These are phyloP conservation scores for Lethrus apterus DNA, from an alignment of 1,140 invertebrate genomes.

Conservation along the genomic window DNA sequence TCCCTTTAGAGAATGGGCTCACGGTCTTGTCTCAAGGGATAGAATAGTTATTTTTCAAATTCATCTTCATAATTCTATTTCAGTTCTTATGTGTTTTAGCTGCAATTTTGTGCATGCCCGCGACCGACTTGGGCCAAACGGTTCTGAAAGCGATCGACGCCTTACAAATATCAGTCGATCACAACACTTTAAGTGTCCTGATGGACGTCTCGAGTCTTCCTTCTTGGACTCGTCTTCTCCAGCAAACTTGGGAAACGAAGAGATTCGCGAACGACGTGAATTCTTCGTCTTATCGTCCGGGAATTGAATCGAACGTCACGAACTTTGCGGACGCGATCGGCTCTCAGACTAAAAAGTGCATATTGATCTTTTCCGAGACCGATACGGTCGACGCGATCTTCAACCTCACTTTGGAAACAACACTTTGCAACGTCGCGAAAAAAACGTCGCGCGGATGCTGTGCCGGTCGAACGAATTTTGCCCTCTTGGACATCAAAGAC, in stretches of 20 bases:
- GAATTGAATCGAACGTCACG: too few species aligned
- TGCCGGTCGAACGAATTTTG: conserved; percentile 14
- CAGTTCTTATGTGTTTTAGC: conserved; percentile 29
- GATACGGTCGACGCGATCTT: neutral
- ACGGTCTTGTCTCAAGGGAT: too few species aligned
- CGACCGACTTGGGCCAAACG: conserved; percentile 29
- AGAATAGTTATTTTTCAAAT: too few species aligned
- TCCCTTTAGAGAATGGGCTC: too few species aligned
- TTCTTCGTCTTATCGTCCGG: neutral
- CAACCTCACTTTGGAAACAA: neutral
- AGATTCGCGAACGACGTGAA: neutral
- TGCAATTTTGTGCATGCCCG: conserved; percentile 32
- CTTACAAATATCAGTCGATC: conserved; percentile 26
- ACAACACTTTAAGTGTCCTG: conserved; percentile 33
- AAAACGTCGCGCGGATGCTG: neutral
- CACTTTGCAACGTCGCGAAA: neutral
- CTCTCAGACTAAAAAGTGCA: conserved; percentile 9
- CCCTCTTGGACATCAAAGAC: conserved; percentile 23
- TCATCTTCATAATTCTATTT: too few species aligned
- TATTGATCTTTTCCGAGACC: conserved; percentile 9
- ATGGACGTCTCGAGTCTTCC: conserved; percentile 35
- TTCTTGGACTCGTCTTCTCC: conserved; percentile 25
- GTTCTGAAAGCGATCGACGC: conserved; percentile 27
- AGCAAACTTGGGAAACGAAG: neutral
- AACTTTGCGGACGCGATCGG: conserved; percentile 11